Base-by-base conservation (phyloP, 2,113 vertebrate genomes). In the Catharus minimus region DNA sequence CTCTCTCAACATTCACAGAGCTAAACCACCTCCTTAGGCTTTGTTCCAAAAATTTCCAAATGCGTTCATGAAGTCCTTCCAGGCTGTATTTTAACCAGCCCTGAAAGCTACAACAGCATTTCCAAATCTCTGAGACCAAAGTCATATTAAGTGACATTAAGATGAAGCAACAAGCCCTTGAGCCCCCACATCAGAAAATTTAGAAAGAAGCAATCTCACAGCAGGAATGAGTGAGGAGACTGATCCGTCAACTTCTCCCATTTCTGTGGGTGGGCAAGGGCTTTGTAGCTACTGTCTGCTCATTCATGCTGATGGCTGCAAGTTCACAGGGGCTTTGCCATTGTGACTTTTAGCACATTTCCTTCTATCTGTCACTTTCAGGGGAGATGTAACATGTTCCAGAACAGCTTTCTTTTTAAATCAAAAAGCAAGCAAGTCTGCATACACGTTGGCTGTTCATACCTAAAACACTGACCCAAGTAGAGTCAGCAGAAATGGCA, bases 51-150 rank as follows among this genome's bases (percentile, higher is more conserved):
- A 76, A 33, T 58, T 94, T 91, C 55, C 52, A 77, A 91, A 91
- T 23, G 15, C 3, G 0, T 61, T 57, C 64, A 66, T 22, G 21
- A 95, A 19, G n/a, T 68, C 33, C 39, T 72, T 84, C 27, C 58
- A 92, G 74, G 18, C 39, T 53, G 13, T 53, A 22, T 65, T 93
- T 89, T 87, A 49, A 72, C 55, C 53, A 75, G 18, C 38, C 47
- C 49, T 38, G n/a, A 61, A 89, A 88, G 27, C 78, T 91, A 52
- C n/a, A 85, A n/a, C 43, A 80, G 16, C 78, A 49, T 86, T 93
- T 95, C 78, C 47, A 94, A 82, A 91, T 77, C 60, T 55, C 75
- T 55, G 86, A 89, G 66, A 72, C 32, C 30, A 58, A 91, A 94
- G 47, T 58, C 27, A 28, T 38, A 38, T 66, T 69, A 82, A 77